Evolutionary conservation across 2,797 vertebrate species (phyloP), one percentile per base, ranked within the genome.

Genomic region (Acipenser ruthenus): DNA sequence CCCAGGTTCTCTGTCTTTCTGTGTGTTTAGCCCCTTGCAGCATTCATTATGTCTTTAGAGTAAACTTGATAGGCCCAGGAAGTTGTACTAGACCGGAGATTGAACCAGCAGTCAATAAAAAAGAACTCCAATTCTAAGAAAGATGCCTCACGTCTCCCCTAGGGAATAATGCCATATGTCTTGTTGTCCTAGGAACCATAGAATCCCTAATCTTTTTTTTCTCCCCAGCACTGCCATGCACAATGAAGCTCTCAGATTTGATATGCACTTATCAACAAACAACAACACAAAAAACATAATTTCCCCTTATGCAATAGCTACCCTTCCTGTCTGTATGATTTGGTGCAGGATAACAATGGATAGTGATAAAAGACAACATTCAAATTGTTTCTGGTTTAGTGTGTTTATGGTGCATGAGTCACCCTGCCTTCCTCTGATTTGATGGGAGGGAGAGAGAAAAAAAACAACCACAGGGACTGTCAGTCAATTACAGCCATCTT

Each of bases 391-490:
- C 63, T 62, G 67, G 10, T 63, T 65, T 60, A 71, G 75, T 80
- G 73, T 86, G 82, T 85, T 71, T 80, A 84, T 86, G 83, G 87
- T 88, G 90, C 78, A 87, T 94, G 93, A 93, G 88, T 92, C 91
- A 93, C 86, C 86, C 80, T 77, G 74, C 84, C 75, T 65, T 73
- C 63, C 70, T 77, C 71, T 75, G 90, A 95, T 95, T 96, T 93
- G 93, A 75, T 73, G 75, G 72, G 74, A 70, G 73, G 77, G 73
- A 79, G 78, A 79, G 78, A 65, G 15, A 47, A 37, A n/a, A 48
- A 10, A 70, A 67, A 83, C 77, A 80, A 82, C 85, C 84, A 78
- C 73, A 73, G 87, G 87, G 87, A 84, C 70, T 78, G 81, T 86
- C 88, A 86, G 90, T 92, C 93, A 90, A 88, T 90, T 89, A 85